phyloP scores from a whole-genome alignment of 2,113 vertebrate genomes.

The Microtus pennsylvanicus region DNA sequence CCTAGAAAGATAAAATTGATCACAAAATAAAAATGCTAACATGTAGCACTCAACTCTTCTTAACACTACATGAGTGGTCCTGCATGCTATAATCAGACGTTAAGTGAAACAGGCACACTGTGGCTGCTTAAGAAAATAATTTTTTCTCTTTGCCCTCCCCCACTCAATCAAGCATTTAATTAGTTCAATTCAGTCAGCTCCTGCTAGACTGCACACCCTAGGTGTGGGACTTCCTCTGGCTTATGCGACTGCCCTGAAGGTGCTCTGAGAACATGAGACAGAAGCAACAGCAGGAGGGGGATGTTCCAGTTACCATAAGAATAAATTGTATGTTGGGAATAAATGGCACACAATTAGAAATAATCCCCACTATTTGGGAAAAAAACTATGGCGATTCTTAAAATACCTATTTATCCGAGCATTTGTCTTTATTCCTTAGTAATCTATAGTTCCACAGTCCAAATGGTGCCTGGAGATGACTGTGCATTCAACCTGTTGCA shows the following conservation, averaged over 20 bases:
- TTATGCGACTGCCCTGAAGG: neutral
- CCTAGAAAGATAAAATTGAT: neutral
- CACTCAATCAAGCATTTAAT: neutral
- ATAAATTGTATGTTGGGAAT: neutral
- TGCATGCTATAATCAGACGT: conserved; percentile 50
- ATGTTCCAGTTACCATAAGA: conserved; percentile 62
- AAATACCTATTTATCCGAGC: neutral
- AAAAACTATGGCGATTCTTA: neutral
- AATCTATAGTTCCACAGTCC: neutral
- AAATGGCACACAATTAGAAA: conserved; percentile 49
- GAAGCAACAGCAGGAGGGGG: conserved; percentile 44
- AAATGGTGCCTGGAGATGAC: neutral
- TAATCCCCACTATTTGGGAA: neutral
- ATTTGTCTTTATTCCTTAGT: neutral
- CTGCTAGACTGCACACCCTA: neutral
- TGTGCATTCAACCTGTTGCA: neutral
- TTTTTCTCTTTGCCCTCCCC: conserved; percentile 1
- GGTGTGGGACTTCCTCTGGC: neutral
- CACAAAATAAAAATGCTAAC: conserved; percentile 53
- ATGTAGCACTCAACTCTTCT: conserved; percentile 11
- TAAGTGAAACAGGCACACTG: conserved; percentile 45
- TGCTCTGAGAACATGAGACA: conserved; percentile 21
- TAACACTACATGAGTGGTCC: neutral
- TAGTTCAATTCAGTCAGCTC: neutral
- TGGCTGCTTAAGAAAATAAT: conserved; percentile 36